Base-by-base conservation (phyloP, 2,113 vertebrate species). In the Indicator maculatus region DNA sequence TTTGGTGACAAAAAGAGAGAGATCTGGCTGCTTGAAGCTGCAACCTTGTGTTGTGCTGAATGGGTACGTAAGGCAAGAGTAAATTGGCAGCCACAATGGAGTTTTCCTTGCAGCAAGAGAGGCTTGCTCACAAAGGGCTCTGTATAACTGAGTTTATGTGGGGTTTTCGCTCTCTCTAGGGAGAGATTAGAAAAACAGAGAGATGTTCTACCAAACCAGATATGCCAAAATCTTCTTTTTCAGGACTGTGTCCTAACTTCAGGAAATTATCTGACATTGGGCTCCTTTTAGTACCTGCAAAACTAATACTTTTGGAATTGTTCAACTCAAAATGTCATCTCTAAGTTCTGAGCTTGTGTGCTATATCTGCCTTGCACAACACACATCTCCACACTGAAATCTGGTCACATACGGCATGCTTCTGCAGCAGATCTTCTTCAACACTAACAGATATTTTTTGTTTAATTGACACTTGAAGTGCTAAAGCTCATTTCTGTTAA, bases 181-280 rank as follows among this genome's bases (percentile, higher is more conserved):
- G 26, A 82, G 73, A 95, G 74, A 90, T 96, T 93, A 85, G 60
- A 70, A 80, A 65, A 64, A 69, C 45, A 55, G 78, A 87, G 61
- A 87, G 59, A 79, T 55, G 69, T 67, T 95, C 31, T 95, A 72
- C 70, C 64, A 83, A 82, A 85, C 31, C 21, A 75, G 93, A 86
- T 93, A 84, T 96, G 88, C 93, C 75, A 78, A 79, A 92, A 96
- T 66, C 78, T 90, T 26, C 84, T 97, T 89, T 93, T 81, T 95
- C 88, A 94, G 61, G 93, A 86, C 16, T 65, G 36, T 1, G 0
- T 76, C 8, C n/a, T 27, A 80, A 78, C 28, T n/a, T 70, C 44
- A 67, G 70, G 33, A 81, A 61, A 56, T 18, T 14, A 60, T 66
- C 45, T 60, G 67, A 83, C 64, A 73, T 61, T 28, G 30, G 15